Evolutionary conservation across 1,140 invertebrate genomes (phyloP).

Genomic region (Lepidurus apus): DNA sequence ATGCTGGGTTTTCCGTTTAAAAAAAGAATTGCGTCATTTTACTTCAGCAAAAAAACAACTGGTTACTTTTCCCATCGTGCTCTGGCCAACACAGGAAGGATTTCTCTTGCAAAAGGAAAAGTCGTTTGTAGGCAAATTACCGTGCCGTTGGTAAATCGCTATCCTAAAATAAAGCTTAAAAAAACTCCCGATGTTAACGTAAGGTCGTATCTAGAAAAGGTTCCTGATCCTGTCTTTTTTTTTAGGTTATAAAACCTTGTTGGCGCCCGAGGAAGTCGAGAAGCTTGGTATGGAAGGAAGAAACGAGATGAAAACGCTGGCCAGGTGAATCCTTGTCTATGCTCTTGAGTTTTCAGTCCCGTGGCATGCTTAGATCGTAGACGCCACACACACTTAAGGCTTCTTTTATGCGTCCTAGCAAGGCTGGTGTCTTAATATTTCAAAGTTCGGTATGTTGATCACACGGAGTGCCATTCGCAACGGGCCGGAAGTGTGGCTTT

Average conservation of each 20-base stretch:
- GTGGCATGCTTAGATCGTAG: neutral
- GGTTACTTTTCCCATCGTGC: neutral
- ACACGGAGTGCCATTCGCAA: neutral
- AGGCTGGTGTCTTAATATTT: neutral
- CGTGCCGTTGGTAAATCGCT: no score
- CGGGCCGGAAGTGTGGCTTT: constrained; percentile 2
- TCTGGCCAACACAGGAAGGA: neutral
- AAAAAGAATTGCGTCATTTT: neutral
- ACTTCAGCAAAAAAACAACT: neutral
- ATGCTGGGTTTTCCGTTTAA: neutral
- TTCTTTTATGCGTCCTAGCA: neutral
- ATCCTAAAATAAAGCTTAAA: no score
- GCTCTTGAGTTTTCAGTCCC: neutral
- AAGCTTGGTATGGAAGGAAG: neutral
- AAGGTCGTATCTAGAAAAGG: no score
- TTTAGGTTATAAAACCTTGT: neutral
- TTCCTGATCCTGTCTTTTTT: no score
- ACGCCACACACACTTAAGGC: neutral
- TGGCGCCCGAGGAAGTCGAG: neutral
- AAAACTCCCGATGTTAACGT: no score
- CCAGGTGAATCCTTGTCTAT: constrained; percentile 12
- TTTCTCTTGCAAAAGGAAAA: neutral
- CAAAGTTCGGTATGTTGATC: neutral
- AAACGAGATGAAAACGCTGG: neutral
- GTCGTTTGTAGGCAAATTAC: neutral